phyloP scores from a whole-genome alignment of 2,888 invertebrate genomes.

The Gortyna flavago region DNA sequence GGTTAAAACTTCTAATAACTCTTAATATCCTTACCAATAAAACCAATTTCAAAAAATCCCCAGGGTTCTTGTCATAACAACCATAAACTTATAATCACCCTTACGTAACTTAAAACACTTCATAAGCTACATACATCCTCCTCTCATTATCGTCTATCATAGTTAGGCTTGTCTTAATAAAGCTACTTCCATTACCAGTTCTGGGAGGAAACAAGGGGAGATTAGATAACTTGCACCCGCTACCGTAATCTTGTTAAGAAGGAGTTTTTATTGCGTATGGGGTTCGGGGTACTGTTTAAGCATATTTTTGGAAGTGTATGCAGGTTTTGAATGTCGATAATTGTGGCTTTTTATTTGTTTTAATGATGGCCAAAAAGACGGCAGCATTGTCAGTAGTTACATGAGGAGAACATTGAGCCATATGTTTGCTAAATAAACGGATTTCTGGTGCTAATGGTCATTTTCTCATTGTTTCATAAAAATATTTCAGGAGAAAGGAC shows the following conservation, averaged over 20 bases:
- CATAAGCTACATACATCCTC: constrained; percentile 64
- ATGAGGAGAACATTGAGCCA: background rate
- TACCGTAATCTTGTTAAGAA: constrained; percentile 76
- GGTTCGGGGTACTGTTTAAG: constrained; percentile 4
- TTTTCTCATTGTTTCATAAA: too few relatives aligned
- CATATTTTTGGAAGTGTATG: constrained; percentile 30
- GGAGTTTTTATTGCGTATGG: constrained; percentile 54
- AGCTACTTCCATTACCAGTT: constrained; percentile 73
- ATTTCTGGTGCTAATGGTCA: too few relatives aligned
- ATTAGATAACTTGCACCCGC: constrained; percentile 77
- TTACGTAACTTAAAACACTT: constrained; percentile 51
- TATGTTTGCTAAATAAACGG: background rate
- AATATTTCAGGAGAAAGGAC: too few relatives aligned
- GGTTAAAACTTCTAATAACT: background rate
- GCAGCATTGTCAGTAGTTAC: background rate
- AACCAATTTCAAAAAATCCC: constrained; percentile 17
- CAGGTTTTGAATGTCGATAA: constrained; percentile 9
- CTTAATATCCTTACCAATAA: constrained; percentile 3
- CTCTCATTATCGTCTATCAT: constrained; percentile 73
- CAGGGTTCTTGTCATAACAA: background rate
- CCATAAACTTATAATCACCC: constrained; percentile 36
- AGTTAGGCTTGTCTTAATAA: constrained; percentile 70
- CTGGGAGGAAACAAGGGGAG: constrained; percentile 79
- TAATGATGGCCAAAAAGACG: too few relatives aligned
- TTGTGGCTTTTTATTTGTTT: background rate